Base-by-base conservation (phyloP, 2,888 invertebrate species). In the Apeira syringaria region DNA sequence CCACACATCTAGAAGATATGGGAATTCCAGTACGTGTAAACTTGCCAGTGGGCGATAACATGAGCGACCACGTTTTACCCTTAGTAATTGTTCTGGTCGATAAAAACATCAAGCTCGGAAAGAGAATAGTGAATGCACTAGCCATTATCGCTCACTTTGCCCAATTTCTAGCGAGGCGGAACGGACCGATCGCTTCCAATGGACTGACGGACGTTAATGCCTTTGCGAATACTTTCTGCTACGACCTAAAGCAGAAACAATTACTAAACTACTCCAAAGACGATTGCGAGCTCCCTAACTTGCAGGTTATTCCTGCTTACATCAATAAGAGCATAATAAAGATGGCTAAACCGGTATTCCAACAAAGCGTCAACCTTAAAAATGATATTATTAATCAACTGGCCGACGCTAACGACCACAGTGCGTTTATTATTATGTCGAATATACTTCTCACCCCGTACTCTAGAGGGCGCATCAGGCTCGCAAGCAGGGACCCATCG, bases 211-310 rank as follows among this genome's bases (percentile, higher is more conserved):
- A 81, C 36, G 41, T 75, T 5, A 63, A 56, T 6, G 48, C 63
- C 0, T 76, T 84, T 27, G 25, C 61, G 0, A 83, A 84, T 50
- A 68, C 73, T 0, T 32, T 52, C 5, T 84, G 84, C 40, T 84
- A 79, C 44, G 64, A 79, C 40, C 64, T 55, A 8, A 28, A 50
- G 0, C 42, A 27, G 0, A 56, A 59, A 1, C 54, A 31, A n/a
- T 53, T 81, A 6, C 10, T 45, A 0, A 60, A 64, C 29, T 47
- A 59, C 1, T 36, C 29, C 5, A 26, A 56, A n/a, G n/a, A n/a
- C 0, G 63, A 69, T 5, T 83, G 83, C 45, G 61, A 72, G 11
- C 11, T 75, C 9, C 80, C 84, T 0, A 65, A 63, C 1, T 10
- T 70, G 18, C 82, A 84, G 42, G 30, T 74, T 2, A 70, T 78